A percentile compares a stretch with the other conserved stretches of the same genome.
Conservation (phyloP, 2,113 vertebrate genomes). For the Corvus hawaiiensis region DNA sequence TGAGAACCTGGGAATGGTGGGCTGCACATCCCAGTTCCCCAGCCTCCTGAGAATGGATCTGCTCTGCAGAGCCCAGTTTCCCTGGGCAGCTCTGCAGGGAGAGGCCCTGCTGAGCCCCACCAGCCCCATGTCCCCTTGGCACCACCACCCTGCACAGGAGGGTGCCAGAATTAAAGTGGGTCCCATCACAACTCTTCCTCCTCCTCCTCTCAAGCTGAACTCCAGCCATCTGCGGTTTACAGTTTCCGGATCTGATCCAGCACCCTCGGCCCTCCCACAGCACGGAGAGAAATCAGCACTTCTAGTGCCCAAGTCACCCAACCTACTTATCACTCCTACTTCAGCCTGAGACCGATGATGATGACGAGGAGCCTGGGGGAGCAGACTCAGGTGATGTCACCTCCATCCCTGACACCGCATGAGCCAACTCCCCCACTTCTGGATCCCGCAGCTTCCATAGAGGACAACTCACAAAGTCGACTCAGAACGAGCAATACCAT, state of each 20-base stretch:
- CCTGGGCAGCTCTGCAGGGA: not conserved
- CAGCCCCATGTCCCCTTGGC: fast-evolving
- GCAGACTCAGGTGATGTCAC: not conserved
- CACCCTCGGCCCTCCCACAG: not conserved
- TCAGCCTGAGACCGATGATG: not conserved
- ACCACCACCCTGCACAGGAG: not conserved
- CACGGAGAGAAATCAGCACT: not conserved
- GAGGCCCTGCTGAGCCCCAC: not conserved
- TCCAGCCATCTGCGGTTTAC: not conserved
- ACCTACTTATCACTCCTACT: slow-evolving; percentile 2
- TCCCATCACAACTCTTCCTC: not conserved
- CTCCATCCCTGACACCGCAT: not conserved
- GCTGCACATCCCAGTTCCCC: not conserved
- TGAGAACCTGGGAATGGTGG: no score
- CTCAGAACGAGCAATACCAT: fast-evolving
- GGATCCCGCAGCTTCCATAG: not conserved
- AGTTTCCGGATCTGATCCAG: not conserved
- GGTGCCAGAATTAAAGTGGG: not conserved
- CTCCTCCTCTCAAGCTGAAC: not conserved
- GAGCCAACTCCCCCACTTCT: not conserved
- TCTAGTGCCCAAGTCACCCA: not conserved
- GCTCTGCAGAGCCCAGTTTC: not conserved
- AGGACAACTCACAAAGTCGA: not conserved
- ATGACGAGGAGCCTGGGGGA: not conserved
- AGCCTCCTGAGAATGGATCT: fast-evolving